Evolutionary conservation across 1,140 invertebrate genomes (phyloP), one percentile per base, ranked within the genome.

Genomic region (Pachypsylla venusta): DNA sequence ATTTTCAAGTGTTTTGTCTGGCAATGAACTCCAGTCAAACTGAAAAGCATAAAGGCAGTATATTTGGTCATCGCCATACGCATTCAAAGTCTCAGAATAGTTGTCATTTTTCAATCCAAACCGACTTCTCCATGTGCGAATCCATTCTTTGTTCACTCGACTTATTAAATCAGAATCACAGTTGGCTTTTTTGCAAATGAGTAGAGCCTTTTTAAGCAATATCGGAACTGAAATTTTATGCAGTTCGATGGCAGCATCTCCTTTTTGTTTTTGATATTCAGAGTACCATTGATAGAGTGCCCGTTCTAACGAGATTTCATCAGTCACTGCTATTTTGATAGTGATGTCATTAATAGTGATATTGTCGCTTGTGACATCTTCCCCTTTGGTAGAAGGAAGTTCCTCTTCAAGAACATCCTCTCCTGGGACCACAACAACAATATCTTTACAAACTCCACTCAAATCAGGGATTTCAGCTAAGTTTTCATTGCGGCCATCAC

Each of bases 21-120:
- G 75, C 20, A 77, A 58, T 57, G 72, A 71, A 48, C 70, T 70
- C 71, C 74, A 75, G 59, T 76, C 74, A 19, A 77, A 63, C 27
- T 72, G 72, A 19, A 71, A 70, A 25, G 72, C 70, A 60, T 75
- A 69, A 2, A 70, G 74, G n/a, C 71, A 65, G 58, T 77, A 76
- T 25, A 75, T 73, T 54, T 74, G 68, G 53, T 71, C 71, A 3
- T 71, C 70, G 2, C 69, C 69, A 60, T 74, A 75, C 12, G 61
- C 56, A 16, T 60, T 61, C 22, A 58, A 25, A 40, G 30, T 28
- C n/a, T 35, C 61, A 48, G 42, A 48, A 5, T 19, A 19, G 4
- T 48, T 22, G 16, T 48, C 42, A 5, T 7, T 19, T 48, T 48
- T 48, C 42, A 48, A 48, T 7, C 42, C 42, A 48, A 5, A 48